Percentiles rank a stretch among this genome's conserved stretches.
Evolutionary conservation across 2,113 vertebrate species (phyloP).

Genomic region (Tauraco erythrolophus): DNA sequence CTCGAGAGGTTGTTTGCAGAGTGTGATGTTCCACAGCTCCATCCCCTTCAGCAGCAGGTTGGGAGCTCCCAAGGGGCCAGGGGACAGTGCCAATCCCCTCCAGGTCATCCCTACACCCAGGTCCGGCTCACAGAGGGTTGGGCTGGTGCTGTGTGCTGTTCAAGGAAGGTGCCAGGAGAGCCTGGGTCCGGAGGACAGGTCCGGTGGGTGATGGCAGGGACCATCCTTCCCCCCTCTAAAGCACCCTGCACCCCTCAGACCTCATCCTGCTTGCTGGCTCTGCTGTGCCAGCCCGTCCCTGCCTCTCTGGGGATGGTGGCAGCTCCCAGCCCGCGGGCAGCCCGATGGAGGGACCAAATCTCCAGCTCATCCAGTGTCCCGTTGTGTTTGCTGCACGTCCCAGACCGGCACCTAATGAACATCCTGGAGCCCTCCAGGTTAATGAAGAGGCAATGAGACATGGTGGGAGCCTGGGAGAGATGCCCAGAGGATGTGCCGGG

Average conservation of each 20-base stretch:
- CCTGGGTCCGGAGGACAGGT: not conserved
- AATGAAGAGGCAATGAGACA: not conserved
- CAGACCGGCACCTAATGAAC: not conserved
- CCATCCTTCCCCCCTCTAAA: not conserved
- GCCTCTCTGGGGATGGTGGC: not conserved
- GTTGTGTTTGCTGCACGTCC: not conserved
- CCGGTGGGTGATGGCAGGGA: not conserved
- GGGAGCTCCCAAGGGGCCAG: not conserved
- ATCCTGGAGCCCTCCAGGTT: not conserved
- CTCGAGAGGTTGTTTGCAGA: not conserved
- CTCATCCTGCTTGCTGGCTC: not conserved
- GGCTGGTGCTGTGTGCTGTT: not conserved
- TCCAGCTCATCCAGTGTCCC: not conserved
- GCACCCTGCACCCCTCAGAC: not conserved
- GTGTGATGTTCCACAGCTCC: not conserved
- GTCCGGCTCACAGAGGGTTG: not conserved
- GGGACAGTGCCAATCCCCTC: not conserved
- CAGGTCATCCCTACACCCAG: not conserved
- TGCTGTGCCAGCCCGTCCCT: not conserved
- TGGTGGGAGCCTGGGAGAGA: not conserved
- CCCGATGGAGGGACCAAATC: not conserved
- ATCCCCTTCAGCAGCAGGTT: rapidly evolving
- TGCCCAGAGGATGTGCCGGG: not conserved
- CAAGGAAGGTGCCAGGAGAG: not conserved
- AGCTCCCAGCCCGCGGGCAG: not conserved